These are phyloP conservation scores for Cacoxenus indagator DNA, from an alignment of 2,888 invertebrate species.

Conservation along the genomic window DNA sequence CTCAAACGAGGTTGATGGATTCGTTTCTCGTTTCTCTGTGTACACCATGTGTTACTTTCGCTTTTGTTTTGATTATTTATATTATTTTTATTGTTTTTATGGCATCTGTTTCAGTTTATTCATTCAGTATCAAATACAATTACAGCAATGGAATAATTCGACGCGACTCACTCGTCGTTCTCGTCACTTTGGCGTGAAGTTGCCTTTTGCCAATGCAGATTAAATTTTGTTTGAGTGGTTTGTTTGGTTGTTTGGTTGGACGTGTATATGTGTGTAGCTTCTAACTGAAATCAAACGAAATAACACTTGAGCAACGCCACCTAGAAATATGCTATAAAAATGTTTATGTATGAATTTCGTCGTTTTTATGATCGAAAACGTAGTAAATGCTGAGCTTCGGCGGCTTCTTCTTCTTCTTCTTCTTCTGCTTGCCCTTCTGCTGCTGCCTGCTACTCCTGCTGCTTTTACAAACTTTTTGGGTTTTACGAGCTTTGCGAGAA, in stretches of 20 bases:
- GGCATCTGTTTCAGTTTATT: conserved; percentile 33
- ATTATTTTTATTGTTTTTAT: conserved; percentile 32
- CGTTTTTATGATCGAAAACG: neutral
- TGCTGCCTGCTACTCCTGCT: neutral
- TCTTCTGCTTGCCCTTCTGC: neutral
- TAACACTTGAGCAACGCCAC: conserved; percentile 24
- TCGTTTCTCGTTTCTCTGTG: conserved; percentile 29
- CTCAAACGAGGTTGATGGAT: conserved; percentile 43
- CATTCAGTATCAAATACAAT: neutral
- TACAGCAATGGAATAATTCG: neutral
- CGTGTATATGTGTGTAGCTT: neutral
- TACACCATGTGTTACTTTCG: conserved; percentile 26
- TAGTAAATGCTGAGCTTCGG: neutral
- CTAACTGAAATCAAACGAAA: conserved; percentile 33
- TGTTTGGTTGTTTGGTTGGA: neutral
- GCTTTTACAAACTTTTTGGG: neutral
- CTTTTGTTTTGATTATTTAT: conserved; percentile 30
- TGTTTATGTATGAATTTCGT: conserved; percentile 16
- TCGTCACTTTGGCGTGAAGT: too few species aligned
- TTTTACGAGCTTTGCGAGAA: conserved; percentile 19
- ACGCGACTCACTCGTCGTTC: too few species aligned
- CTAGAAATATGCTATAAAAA: conserved; percentile 60
- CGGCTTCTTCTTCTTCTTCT: neutral
- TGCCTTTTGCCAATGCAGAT: too few species aligned
- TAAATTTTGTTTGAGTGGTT: neutral